Evolutionary conservation across 1,140 invertebrate species (phyloP), one percentile per base, ranked within the genome.

Genomic region (Coenobita brevimanus): DNA sequence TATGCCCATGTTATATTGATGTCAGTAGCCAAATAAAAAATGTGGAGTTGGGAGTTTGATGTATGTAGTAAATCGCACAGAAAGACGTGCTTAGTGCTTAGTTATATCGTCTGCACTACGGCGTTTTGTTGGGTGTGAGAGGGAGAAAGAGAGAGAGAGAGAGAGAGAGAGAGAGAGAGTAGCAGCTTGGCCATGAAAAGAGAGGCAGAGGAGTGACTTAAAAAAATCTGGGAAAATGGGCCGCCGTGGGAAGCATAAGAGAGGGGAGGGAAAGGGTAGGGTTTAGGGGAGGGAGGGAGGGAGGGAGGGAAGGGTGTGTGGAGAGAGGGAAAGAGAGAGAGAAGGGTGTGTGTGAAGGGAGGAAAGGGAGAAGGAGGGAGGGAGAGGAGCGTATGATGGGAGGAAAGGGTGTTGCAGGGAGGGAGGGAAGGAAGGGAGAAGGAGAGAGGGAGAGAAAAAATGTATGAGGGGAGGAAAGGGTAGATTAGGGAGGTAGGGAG

Each of bases 141-240:
- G 67, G 33, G 67, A 79, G 76, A 79, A 50, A 69, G 67, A 69
- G 62, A 50, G 62, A 82, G 57, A 62, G 36, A 69, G 33, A 82
- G 33, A 69, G 62, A 67, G 57, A 82, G 62, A 82, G 57, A 82
- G 79, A 82, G 79, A 82, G 62, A 82, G 79, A 82, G 60, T 27
- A 84, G 82, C 71, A 85, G 71, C 82, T 30, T 78, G 82, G 54
- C 54, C 71, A 64, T 85, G 71, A 85, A 85, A 85, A 71, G 60
- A 50, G 71, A 76, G 82, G 71, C 57, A 41, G 54, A 36, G 75
- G n/a, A 76, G n/a, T 43, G 82, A 36, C 82, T 85, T 85, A 50
- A 85, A 85, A 83, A 85, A 85, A 85, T 71, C 71, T 85, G 82
- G 82, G 82, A 85, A 85, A 85, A 54, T 76, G 33, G 73, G 82